Evolutionary conservation across 35 echinoderm and acorn worm genomes (phyloP).

Genomic region (Apostichopus japonicus): DNA sequence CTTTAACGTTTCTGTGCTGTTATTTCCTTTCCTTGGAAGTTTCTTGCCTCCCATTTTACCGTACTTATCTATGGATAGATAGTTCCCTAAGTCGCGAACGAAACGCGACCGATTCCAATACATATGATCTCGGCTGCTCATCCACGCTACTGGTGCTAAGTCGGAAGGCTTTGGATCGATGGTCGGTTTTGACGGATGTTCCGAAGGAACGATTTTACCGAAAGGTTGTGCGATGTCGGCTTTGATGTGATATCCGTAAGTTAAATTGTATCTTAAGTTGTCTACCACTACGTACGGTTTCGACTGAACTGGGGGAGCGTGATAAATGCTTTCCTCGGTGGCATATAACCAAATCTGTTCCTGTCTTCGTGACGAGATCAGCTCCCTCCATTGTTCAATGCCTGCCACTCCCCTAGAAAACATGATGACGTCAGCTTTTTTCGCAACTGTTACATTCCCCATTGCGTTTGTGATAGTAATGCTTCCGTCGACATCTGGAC

Average conservation of each 20-base stretch:
- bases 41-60: neutral
- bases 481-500: neutral
- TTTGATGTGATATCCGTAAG: neutral
- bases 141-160: neutral
- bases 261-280: neutral
- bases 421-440: neutral
- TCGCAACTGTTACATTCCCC: neutral
- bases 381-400: neutral
- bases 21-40: neutral
- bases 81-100: neutral
- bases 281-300: neutral
- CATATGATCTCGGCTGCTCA: neutral
- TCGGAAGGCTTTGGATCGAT: neutral
- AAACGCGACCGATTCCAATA: neutral
- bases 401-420: neutral
- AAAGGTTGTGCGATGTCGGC: neutral
- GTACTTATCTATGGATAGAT: neutral
- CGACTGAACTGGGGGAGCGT: neutral
- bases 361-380: neutral
- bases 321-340: neutral
- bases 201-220: neutral
- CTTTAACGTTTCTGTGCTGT: conserved; percentile 60
- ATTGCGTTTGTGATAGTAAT: neutral
- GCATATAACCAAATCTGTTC: neutral
- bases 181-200: neutral